These are phyloP conservation scores for Apodemus agrarius DNA, from an alignment of 2,797 vertebrate genomes.

Conservation along the genomic window DNA sequence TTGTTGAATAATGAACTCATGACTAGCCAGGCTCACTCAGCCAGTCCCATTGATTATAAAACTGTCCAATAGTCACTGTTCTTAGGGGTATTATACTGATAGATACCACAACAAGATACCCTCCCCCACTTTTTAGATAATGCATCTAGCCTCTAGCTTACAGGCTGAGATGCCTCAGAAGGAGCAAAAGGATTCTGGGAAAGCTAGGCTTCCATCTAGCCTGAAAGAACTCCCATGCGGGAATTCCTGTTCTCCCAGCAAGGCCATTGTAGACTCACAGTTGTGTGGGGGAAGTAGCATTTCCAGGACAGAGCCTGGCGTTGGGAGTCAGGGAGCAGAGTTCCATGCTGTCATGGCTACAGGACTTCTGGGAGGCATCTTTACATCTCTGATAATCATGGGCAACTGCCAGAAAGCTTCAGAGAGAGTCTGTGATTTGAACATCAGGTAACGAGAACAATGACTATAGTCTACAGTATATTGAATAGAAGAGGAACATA, in stretches of 20 bases:
- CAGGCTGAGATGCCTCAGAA: background rate
- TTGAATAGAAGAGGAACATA: background rate
- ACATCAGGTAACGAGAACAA: background rate
- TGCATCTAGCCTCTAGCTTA: background rate
- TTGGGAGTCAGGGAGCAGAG: slow-evolving; percentile 70
- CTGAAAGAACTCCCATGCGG: background rate
- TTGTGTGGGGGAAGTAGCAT: slow-evolving; percentile 40
- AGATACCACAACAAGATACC: background rate
- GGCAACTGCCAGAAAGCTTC: background rate
- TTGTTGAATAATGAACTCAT: slow-evolving; percentile 13
- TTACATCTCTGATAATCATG: slow-evolving; percentile 21
- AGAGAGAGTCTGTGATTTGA: background rate
- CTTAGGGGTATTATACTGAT: background rate
- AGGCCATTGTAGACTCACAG: background rate
- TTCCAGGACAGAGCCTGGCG: background rate
- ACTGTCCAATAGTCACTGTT: background rate
- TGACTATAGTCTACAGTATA: background rate
- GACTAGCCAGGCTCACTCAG: background rate
- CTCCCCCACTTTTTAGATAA: background rate
- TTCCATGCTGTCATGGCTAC: background rate
- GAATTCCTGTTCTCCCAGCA: background rate
- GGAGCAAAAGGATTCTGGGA: background rate
- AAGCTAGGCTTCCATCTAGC: background rate
- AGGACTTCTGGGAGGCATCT: background rate
- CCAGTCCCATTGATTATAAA: background rate